Conservation (phyloP, 2,888 invertebrate species). For the Lasioglossum marginatum region DNA sequence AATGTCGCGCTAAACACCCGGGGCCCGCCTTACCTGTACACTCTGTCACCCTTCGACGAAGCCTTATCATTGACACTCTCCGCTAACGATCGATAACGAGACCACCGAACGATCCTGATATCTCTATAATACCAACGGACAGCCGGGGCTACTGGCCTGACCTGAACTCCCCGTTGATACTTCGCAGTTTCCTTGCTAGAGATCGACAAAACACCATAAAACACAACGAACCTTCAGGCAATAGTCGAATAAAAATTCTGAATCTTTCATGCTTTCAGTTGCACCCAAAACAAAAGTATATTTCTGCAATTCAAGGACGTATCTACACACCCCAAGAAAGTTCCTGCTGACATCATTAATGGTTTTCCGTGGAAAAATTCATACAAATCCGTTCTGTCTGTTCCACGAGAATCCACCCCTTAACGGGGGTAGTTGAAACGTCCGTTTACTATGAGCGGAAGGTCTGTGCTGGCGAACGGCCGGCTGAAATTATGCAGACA, state of each 20-base stretch:
- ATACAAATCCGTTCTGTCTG: neutral
- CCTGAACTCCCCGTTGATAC: neutral
- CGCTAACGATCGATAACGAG: constrained; percentile 43
- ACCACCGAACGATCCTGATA: constrained; percentile 44
- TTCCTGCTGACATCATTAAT: neutral
- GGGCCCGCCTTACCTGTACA: constrained; percentile 47
- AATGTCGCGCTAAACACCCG: constrained; percentile 66
- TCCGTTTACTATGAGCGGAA: constrained; percentile 4
- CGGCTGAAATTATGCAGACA: constrained; percentile 52
- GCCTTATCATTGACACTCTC: constrained; percentile 56
- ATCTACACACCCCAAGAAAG: neutral
- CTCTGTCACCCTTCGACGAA: constrained; percentile 53
- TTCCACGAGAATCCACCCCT: neutral
- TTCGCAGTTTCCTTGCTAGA: neutral
- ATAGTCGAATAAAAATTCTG: neutral
- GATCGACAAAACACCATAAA: neutral
- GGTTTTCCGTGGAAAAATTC: neutral
- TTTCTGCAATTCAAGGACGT: neutral
- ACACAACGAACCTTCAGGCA: neutral
- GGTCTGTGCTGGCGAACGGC: constrained; percentile 25
- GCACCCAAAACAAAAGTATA: neutral
- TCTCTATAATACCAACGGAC: constrained; percentile 23
- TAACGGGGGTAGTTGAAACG: constrained; percentile 15
- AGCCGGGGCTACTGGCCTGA: neutral
- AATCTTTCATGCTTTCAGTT: neutral